Base-by-base conservation (phyloP, 2,113 vertebrate species). In the Pelusios castaneus region DNA sequence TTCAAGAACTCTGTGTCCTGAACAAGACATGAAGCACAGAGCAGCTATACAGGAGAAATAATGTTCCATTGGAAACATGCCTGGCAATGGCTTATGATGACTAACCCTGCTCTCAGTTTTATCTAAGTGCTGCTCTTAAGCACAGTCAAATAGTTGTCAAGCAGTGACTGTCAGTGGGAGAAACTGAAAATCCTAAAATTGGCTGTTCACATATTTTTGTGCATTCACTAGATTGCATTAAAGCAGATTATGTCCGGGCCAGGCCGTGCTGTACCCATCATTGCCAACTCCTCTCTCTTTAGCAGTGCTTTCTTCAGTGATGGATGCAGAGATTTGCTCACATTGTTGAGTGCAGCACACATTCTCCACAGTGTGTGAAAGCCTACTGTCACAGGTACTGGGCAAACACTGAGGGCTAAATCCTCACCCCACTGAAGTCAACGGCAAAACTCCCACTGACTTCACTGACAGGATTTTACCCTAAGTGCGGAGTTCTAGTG, bases 361-460 rank as follows among this genome's bases (percentile, higher is more conserved):
- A 52, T 38, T 8, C 22, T 27, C 2, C 27, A 88, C 49, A 52
- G 67, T 27, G 3, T n/a, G 31, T 22, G 67, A 88, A 16, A 76
- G 54, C 31, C 79, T 82, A 8, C 88, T 83, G 94, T 34, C 80
- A 41, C 25, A 38, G 27, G 52, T 76, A 80, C 78, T 91, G 80
- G 91, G 77, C 54, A 95, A 90, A 92, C 31, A 38, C 29, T 80
- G 80, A 43, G 76, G 89, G 55, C 87, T 85, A 95, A 93, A 81
- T 21, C 70, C 25, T 12, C 21, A 55, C 1, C 1, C 27, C 54
- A 55, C 34, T 41, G 81, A 93, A 95, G 95, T 94, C 92, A 55
- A 84, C 90, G 89, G 47, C 41, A 93, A 87, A 96, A 89, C 85
- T 92, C 92, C 47, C 81, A 93, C 83, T 21, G 14, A 70, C 85